A percentile compares a stretch with the other conserved stretches of the same genome.
Evolutionary conservation across 2,113 vertebrate genomes (phyloP).

Genomic region (Callionymus lyra): DNA sequence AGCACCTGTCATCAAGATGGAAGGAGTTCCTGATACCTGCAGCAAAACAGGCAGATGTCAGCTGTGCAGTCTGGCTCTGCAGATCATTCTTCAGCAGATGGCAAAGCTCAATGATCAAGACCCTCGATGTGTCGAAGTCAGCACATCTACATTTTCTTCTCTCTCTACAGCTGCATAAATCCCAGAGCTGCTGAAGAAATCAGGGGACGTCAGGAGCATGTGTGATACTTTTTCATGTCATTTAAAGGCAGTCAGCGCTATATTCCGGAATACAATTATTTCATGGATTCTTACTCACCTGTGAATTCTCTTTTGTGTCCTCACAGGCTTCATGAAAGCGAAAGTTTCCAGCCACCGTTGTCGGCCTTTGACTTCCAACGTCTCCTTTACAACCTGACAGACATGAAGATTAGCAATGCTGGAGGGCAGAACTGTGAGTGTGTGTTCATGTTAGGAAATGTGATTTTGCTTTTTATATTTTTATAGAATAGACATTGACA

Average conservation of each 20-base stretch:
- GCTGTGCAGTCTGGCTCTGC: constrained; percentile 22
- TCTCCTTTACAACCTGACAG: constrained; percentile 77
- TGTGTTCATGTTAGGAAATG: neutral
- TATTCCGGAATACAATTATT: too few species aligned
- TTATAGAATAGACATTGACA: neutral
- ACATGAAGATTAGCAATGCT: constrained; percentile 62
- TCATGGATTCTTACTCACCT: too few species aligned
- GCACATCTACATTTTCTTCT: constrained; percentile 26
- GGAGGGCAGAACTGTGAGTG: constrained; percentile 62
- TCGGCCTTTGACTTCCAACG: constrained; percentile 73
- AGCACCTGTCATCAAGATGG: constrained; percentile 31
- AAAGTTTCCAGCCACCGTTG: constrained; percentile 48
- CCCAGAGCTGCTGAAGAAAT: constrained; percentile 4
- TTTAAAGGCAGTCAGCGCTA: constrained; percentile 1
- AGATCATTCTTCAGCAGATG: constrained; percentile 36
- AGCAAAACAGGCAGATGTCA: constrained; percentile 42
- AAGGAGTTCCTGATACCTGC: constrained; percentile 19
- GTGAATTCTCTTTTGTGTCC: constrained; percentile 7
- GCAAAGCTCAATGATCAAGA: constrained; percentile 42
- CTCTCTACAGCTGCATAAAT: neutral
- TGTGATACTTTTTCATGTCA: too few species aligned
- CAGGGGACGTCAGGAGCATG: constrained; percentile 1
- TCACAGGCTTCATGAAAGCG: constrained; percentile 75
- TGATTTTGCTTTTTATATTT: neutral
- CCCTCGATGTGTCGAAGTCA: constrained; percentile 38